Percentiles rank a stretch among this genome's conserved stretches.
phyloP scores from a whole-genome alignment of 2,113 vertebrate genomes.

The Dendropsophus ebraccatus region DNA sequence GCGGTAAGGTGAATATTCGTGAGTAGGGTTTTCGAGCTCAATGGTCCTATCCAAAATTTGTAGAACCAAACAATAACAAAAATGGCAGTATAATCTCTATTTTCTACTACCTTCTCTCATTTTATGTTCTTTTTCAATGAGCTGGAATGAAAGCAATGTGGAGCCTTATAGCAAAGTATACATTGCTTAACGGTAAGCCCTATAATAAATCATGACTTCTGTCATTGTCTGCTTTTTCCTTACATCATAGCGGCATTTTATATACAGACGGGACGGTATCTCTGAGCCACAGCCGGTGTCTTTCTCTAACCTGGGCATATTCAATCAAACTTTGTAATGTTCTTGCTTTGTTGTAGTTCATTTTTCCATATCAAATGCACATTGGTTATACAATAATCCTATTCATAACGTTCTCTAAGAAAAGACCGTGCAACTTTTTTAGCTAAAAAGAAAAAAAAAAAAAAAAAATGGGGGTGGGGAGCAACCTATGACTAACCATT shows the following conservation, averaged over 20 bases:
- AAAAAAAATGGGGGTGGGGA: background rate
- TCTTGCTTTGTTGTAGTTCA: conserved; percentile 38
- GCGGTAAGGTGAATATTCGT: background rate
- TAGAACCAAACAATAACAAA: background rate
- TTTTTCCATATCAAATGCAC: conserved; percentile 49
- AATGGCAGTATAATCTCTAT: background rate
- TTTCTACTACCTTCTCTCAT: background rate
- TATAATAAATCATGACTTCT: conserved; percentile 58
- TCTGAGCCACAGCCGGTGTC: conserved; percentile 45
- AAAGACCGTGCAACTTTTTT: background rate
- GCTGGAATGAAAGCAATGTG: background rate
- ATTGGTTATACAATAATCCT: conserved; percentile 46
- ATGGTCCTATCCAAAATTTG: background rate
- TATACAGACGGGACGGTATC: conserved; percentile 37
- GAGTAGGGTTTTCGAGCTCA: background rate
- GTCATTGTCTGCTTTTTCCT: conserved; percentile 40
- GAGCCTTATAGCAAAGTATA: conserved; percentile 22
- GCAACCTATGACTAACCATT: background rate
- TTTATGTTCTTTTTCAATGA: conserved; percentile 1
- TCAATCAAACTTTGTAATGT: conserved; percentile 51
- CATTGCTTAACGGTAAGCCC: conserved; percentile 30
- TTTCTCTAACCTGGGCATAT: conserved; percentile 57
- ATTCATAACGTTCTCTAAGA: conserved; percentile 41
- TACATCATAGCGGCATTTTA: conserved; percentile 54
- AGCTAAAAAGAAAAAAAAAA: background rate